These are phyloP conservation scores for Campoletis sonorensis DNA, from an alignment of 1,140 invertebrate species.

Conservation along the genomic window DNA sequence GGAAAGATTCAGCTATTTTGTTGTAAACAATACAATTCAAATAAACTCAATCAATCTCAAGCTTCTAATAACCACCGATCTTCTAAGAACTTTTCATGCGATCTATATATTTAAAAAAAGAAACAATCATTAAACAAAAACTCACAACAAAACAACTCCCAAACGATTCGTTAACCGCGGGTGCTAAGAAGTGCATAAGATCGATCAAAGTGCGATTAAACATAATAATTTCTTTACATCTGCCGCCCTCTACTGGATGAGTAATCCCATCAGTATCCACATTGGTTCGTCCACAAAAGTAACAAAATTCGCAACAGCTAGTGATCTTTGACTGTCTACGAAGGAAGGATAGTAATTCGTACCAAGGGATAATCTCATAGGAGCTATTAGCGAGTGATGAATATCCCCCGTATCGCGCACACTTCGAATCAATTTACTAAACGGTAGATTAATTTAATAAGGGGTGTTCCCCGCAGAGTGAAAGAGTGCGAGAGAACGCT, in stretches of 20 bases:
- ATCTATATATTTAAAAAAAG: no score
- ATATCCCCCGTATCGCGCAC: constrained; percentile 49
- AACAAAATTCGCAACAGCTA: background rate
- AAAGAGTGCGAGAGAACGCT: constrained; percentile 30
- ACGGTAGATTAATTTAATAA: constrained; percentile 75
- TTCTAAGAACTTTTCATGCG: no score
- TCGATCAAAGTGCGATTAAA: background rate
- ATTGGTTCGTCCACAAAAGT: background rate
- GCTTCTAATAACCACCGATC: no score
- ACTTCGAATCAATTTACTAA: constrained; percentile 72
- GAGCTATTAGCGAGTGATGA: constrained; percentile 54
- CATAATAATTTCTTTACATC: background rate
- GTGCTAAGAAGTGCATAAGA: no score
- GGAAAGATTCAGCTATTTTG: background rate
- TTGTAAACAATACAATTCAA: no score
- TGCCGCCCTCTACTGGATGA: background rate
- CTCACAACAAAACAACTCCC: no score
- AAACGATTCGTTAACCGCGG: no score
- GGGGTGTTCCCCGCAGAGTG: constrained; percentile 50
- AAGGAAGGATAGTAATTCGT: constrained; percentile 15
- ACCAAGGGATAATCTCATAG: constrained; percentile 37
- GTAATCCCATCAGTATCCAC: background rate
- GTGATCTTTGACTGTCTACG: constrained; percentile 11
- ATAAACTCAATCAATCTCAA: no score
- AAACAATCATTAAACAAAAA: no score